Percentiles rank a stretch among this genome's conserved stretches.
Conservation (phyloP, 1,140 invertebrate genomes). For the Rhyzopertha dominica region DNA sequence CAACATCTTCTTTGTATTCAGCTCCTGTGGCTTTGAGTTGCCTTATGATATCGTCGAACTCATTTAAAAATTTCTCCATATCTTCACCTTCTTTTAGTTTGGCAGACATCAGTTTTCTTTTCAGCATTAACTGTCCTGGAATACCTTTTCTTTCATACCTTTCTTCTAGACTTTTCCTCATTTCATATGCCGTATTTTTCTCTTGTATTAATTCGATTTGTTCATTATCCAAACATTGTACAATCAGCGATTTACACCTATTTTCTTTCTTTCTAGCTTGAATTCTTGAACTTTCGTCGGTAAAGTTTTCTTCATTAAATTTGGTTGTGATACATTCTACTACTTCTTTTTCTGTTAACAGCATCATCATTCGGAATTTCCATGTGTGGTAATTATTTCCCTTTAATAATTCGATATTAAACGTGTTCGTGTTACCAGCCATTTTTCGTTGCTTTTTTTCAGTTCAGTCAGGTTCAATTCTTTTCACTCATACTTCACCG, state of each 20-base stretch:
- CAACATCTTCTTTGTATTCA: slow-evolving; percentile 17
- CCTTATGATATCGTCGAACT: slow-evolving; percentile 22
- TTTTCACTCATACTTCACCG: too few relatives aligned
- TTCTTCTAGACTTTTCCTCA: slow-evolving; percentile 18
- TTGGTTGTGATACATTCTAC: too few relatives aligned
- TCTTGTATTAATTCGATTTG: slow-evolving; percentile 15
- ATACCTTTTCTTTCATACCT: slow-evolving; percentile 21
- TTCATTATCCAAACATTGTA: slow-evolving; percentile 16
- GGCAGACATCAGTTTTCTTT: slow-evolving; percentile 19
- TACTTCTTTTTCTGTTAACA: too few relatives aligned
- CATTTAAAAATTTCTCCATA: slow-evolving; percentile 14
- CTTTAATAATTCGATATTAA: too few relatives aligned
- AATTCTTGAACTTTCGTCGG: too few relatives aligned
- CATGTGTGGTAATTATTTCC: too few relatives aligned
- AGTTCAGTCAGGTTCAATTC: too few relatives aligned
- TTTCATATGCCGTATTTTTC: slow-evolving; percentile 12
- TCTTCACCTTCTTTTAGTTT: slow-evolving; percentile 19
- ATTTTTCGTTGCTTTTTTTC: too few relatives aligned
- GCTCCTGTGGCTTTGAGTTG: slow-evolving; percentile 17
- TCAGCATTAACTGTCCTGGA: slow-evolving; percentile 19
- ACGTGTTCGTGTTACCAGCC: too few relatives aligned
- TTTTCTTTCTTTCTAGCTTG: slow-evolving; percentile 3
- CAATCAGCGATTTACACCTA: slow-evolving; percentile 12
- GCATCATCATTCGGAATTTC: too few relatives aligned
- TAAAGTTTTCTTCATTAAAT: too few relatives aligned